Evolutionary conservation across 1,140 invertebrate species (phyloP).

Genomic region (Glossosoma conforme): DNA sequence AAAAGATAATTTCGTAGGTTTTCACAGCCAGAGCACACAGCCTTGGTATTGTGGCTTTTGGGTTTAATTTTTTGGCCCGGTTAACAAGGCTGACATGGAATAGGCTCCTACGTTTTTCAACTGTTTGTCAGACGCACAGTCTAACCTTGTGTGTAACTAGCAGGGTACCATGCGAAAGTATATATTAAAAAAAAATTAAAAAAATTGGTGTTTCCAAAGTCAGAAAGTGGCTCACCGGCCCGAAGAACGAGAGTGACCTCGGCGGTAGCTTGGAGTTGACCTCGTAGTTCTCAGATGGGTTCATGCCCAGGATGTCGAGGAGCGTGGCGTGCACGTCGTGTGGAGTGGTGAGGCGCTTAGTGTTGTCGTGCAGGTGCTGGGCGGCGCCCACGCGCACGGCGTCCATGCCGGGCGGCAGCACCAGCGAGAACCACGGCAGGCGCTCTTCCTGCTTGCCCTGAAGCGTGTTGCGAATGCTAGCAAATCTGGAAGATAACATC

Average conservation of each 20-base stretch:
- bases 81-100: too few species aligned
- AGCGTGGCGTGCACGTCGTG: slow-evolving; percentile 77
- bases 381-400: slow-evolving; percentile 59
- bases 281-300: slow-evolving; percentile 32
- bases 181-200: too few species aligned
- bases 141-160: too few species aligned
- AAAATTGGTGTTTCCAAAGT: too few species aligned
- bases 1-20: too few species aligned
- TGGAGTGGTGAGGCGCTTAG: slow-evolving; percentile 66
- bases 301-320: slow-evolving; percentile 56
- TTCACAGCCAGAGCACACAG: too few species aligned
- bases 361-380: slow-evolving; percentile 63
- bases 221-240: slow-evolving; percentile 63
- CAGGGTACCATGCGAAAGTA: too few species aligned
- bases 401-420: slow-evolving; percentile 60
- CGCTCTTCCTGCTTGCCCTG: slow-evolving; percentile 89
- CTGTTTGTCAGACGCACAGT: too few species aligned
- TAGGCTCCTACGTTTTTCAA: too few species aligned
- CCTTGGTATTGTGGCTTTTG: too few species aligned
- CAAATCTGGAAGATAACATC: slow-evolving; percentile 56
- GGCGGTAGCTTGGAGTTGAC: slow-evolving; percentile 50
- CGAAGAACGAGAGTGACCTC: slow-evolving; percentile 66
- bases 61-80: too few species aligned
- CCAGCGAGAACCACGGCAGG: slow-evolving; percentile 77
- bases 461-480: slow-evolving; percentile 73